Base-by-base conservation (phyloP, 1,140 invertebrate species). In the Hypothenemus hampei region DNA sequence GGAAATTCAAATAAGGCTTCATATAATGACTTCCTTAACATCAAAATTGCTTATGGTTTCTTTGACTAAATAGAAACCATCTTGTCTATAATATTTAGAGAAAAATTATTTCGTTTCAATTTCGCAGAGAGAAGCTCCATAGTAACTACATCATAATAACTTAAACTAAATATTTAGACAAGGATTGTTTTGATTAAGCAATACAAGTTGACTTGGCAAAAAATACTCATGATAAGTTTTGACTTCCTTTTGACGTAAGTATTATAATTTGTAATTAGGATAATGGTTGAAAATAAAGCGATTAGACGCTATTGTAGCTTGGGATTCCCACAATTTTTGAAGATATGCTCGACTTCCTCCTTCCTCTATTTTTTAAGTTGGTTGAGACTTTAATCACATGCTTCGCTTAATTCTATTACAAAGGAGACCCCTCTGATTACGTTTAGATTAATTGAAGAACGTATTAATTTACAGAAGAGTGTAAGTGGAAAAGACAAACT, bases 281-380 rank as follows among this genome's bases (percentile, higher is more conserved):
- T 29, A 7, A 7, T 6, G n/a, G 26, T 0, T 1, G 26, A 29
- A 7, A 29, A 29, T 7, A n/a, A 7, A 29, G 6, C n/a, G 6
- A n/a, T 7, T 29, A n/a, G 26, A n/a, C 26, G 26, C 6, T 7
- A 29, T 29, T 29, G 6, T 29, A n/a, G 26, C 26, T n/a, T 24
- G 21, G 18, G 26, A 16, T 47, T 47, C 45, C 45, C 45, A 47
- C 45, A 47, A 35, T 47, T 35, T 47, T 47, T 11, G 15, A 44
- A 47, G 45, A 47, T 20, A 47, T n/a, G 45, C 11, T 35, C 45
- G 45, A 35, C 45, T 47, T 47, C 45, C 45, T n/a, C n/a, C n/a
- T n/a, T n/a, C n/a, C n/a, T n/a, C n/a, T n/a, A n/a, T n/a, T n/a
- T n/a, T n/a, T n/a, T n/a, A n/a, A n/a, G n/a, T n/a, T n/a, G n/a